Conservation (phyloP, 2,888 invertebrate genomes). For the Heliconius cydno region DNA sequence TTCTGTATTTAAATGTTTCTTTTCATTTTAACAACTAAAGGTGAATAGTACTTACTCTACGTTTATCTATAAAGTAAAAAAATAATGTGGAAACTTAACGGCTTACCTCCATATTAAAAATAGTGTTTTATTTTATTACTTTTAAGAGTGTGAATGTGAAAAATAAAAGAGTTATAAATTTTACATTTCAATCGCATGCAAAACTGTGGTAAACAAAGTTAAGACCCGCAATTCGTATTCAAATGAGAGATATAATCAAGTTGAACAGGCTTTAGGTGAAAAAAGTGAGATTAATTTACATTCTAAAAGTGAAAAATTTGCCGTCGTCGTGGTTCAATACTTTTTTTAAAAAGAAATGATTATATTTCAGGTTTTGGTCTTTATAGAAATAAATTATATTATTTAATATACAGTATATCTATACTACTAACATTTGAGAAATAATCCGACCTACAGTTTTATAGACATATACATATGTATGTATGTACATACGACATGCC, state of each 20-base stretch:
- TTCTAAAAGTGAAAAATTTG: background rate
- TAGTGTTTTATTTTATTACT: background rate
- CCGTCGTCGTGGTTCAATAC: background rate
- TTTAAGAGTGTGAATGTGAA: conserved; percentile 1
- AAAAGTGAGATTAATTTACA: conserved; percentile 6
- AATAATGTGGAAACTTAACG: background rate
- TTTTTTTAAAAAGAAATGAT: background rate
- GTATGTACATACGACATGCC: too few relatives aligned
- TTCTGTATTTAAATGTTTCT: background rate
- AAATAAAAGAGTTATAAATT: conserved; percentile 28
- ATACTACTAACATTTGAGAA: too few relatives aligned
- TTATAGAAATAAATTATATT: background rate
- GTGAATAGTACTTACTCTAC: background rate
- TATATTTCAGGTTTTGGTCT: background rate
- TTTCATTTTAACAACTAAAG: background rate
- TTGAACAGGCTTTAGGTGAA: conserved; percentile 3
- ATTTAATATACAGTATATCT: too few relatives aligned
- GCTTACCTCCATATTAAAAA: background rate
- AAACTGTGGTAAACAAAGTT: conserved; percentile 42
- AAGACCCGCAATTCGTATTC: conserved; percentile 45
- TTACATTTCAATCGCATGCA: conserved; percentile 42
- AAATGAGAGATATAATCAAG: conserved; percentile 39
- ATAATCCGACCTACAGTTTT: background rate
- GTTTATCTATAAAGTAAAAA: background rate
- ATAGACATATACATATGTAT: too few relatives aligned